Base-by-base conservation (phyloP, 2,797 vertebrate genomes). In the Sebastes oblongus region DNA sequence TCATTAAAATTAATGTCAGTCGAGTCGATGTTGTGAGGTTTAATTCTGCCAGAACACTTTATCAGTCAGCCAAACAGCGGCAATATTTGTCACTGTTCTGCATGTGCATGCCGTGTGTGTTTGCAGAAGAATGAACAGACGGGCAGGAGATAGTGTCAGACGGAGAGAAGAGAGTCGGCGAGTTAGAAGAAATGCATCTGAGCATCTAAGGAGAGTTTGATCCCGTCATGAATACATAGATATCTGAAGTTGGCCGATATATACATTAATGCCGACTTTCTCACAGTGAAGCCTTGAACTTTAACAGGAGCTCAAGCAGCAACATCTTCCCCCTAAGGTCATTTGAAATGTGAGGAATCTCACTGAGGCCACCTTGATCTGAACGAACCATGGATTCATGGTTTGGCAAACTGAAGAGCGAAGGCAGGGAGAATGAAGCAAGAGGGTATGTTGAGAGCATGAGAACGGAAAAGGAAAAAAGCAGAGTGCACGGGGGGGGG, bases 1-100 rank as follows among this genome's bases (percentile, higher is more conserved):
- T 85, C 75, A 70, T 84, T 85, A 50, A 81, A 85, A 72, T 77
- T 52, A 65, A 76, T 66, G 82, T 78, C 61, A 77, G 64, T 10
- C 2, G 10, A 73, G 60, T 27, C n/a, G 0, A 52, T 56, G 60
- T 18, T 60, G 56, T 27, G n/a, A 32, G n/a, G 32, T 78, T 79
- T 76, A 13, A 75, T 50, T 60, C 11, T 29, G 20, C 8, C 22
- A 30, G 14, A 77, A 52, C 30, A 59, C 73, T n/a, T 78, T 56
- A 81, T 85, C 59, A 46, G 24, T 29, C 54, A 20, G 16, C 64
- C 20, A 75, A 71, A 70, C 61, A 73, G 25, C 9, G 3, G 1
- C 1, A 30, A 64, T 58, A 71, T 82, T 73, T 79, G 68, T 73
- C 46, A 73, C 18, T 72, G 29, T 25, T 75, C 14, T 72, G 54